A percentile compares a stretch with the other conserved stretches of the same genome.
Evolutionary conservation across 2,797 vertebrate species (phyloP).

Genomic region (Tapera naevia): DNA sequence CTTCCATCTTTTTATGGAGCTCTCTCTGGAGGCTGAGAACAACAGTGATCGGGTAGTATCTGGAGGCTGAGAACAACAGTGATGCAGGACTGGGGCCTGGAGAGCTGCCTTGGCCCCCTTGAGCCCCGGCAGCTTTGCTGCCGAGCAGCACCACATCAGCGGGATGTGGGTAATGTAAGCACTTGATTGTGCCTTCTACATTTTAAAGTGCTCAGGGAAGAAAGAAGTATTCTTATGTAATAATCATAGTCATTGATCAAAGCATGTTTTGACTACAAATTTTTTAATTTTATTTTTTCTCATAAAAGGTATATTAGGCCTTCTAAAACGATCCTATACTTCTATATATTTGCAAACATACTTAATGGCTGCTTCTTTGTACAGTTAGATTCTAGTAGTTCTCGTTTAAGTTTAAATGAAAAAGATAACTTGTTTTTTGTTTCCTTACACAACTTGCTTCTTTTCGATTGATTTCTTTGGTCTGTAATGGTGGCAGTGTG

Average conservation of each 20-base stretch:
- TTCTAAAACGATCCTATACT: neutral
- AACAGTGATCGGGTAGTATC: too few relatives aligned
- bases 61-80: neutral
- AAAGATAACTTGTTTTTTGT: neutral
- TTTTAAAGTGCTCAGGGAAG: neutral
- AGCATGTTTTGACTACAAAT: neutral
- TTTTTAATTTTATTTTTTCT: neutral
- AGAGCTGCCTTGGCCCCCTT: fast-evolving
- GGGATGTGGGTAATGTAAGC: neutral
- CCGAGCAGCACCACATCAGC: fast-evolving
- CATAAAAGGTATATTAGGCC: neutral
- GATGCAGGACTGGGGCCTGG: neutral
- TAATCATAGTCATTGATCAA: neutral
- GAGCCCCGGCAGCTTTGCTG: neutral
- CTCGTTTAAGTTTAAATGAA: neutral
- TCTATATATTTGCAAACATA: neutral
- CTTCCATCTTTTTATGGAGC: neutral
- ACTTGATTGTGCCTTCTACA: neutral
- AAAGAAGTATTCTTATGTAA: neutral
- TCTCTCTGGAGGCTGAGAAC: neutral
- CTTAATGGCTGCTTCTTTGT: neutral
- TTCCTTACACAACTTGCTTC: neutral
- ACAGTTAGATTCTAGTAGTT: neutral
- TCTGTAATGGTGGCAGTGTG: neutral
- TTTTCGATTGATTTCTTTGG: neutral